Conservation (phyloP, 2,113 vertebrate genomes). For the Tetrax tetrax region DNA sequence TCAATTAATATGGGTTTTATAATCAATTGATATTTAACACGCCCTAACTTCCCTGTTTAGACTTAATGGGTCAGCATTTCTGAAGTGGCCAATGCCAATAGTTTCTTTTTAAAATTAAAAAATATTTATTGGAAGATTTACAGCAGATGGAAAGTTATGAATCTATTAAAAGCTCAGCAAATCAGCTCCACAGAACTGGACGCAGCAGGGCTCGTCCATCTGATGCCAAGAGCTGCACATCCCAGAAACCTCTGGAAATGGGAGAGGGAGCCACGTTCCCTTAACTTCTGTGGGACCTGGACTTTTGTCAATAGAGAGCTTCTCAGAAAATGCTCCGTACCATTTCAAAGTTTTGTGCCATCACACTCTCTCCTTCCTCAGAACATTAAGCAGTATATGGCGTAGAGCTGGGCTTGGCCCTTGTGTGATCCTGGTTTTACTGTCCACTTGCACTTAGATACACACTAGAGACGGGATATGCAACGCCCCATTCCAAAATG, state of each 20-base stretch:
- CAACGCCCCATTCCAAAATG: neutral
- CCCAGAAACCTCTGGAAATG: neutral
- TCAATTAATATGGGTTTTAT: constrained; percentile 68
- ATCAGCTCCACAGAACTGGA: neutral
- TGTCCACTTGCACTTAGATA: neutral
- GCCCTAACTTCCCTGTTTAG: constrained; percentile 17
- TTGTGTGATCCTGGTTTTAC: accelerated
- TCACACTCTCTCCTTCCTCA: neutral
- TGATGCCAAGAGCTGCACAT: neutral
- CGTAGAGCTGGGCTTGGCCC: neutral
- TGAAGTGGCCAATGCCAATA: neutral
- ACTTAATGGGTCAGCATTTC: constrained; percentile 33
- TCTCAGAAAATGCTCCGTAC: neutral
- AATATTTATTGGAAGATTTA: neutral
- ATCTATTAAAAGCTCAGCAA: neutral
- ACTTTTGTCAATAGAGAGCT: neutral
- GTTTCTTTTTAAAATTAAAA: neutral
- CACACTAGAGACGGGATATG: neutral
- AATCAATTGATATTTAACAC: constrained; percentile 70
- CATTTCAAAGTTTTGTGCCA: neutral
- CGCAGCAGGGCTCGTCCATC: neutral
- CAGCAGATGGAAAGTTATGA: neutral
- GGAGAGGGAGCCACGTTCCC: neutral
- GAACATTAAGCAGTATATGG: neutral
- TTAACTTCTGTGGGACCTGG: neutral